A percentile compares a stretch with the other conserved stretches of the same genome.
These are phyloP conservation scores for Callorhinus ursinus DNA, from an alignment of 2,113 vertebrate genomes.

Conservation along the genomic window DNA sequence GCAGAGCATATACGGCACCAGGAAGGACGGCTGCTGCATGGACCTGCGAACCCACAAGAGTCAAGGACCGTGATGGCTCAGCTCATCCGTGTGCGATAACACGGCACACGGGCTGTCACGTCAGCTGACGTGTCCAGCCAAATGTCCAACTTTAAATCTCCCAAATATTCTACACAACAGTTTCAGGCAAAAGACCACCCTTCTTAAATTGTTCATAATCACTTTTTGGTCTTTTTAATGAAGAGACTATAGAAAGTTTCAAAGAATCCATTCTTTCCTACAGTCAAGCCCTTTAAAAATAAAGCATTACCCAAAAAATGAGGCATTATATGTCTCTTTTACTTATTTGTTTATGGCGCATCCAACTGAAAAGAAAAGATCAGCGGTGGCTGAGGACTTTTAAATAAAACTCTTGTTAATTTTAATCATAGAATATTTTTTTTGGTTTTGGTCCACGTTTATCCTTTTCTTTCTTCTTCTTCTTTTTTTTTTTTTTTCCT, in stretches of 20 bases:
- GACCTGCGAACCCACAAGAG: slow-evolving; percentile 85
- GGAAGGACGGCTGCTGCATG: slow-evolving; percentile 93
- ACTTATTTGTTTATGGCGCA: not conserved
- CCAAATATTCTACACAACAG: not conserved
- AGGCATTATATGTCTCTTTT: not conserved
- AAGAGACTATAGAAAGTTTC: not conserved
- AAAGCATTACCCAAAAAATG: not conserved
- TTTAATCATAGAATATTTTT: not conserved
- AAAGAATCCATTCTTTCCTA: not conserved
- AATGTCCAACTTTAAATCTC: not conserved
- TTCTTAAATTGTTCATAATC: not conserved
- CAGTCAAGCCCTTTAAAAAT: not conserved
- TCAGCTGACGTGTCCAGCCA: not conserved
- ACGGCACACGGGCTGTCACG: accelerated
- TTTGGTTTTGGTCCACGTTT: not conserved
- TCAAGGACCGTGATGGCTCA: not conserved
- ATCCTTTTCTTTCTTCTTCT: not conserved
- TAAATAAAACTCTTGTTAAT: not conserved
- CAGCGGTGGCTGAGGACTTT: not conserved
- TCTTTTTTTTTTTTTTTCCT: not conserved
- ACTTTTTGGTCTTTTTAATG: not conserved
- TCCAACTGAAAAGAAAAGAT: not conserved
- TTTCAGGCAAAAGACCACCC: not conserved
- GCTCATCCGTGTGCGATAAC: accelerated
- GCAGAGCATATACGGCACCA: slow-evolving; percentile 99